Conservation (phyloP, 2,888 invertebrate species). For the Sphaeridia pumilis region DNA sequence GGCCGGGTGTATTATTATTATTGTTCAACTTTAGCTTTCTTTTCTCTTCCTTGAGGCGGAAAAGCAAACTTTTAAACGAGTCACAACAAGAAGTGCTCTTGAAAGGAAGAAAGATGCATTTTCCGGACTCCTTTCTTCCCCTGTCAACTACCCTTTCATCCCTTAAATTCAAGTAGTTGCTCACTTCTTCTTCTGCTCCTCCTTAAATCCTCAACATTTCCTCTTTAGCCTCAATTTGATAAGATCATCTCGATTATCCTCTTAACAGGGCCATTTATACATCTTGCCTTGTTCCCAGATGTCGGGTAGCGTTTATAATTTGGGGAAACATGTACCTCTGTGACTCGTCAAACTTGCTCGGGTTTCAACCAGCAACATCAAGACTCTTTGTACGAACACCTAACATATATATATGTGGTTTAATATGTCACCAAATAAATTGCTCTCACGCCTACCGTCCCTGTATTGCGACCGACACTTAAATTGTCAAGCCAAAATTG, state of each 20-base stretch:
- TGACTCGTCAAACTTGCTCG: no score
- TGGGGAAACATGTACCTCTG: no score
- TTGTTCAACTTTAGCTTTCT: neutral
- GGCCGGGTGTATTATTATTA: no score
- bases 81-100: no score
- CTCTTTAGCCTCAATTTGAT: neutral
- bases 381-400: no score
- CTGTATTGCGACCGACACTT: no score
- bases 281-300: neutral
- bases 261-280: neutral
- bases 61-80: neutral
- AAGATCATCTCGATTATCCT: neutral
- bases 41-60: neutral
- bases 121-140: neutral
- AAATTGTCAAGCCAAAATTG: no score
- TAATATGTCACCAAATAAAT: no score
- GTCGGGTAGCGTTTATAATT: no score
- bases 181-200: neutral
- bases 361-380: no score
- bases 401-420: no score
- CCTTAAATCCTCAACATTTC: neutral
- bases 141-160: slow-evolving; percentile 6
- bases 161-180: neutral
- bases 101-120: neutral
- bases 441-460: no score